A percentile compares a stretch with the other conserved stretches of the same genome.
These are phyloP conservation scores for Auanema sp. DNA, from an alignment of 2,888 invertebrate genomes.

Conservation along the genomic window DNA sequence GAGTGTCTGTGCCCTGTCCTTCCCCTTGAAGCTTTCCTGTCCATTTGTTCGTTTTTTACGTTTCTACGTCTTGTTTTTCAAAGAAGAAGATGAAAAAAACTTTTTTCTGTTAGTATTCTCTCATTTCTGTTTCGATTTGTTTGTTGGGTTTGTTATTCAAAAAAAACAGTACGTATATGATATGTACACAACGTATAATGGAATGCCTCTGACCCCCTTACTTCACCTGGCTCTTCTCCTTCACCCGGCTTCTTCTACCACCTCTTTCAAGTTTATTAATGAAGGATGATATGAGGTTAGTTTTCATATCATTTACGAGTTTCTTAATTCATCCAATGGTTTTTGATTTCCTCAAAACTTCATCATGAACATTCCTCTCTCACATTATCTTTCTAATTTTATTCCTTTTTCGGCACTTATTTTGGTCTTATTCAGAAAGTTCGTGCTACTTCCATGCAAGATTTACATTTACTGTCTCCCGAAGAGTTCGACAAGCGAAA, in stretches of 20 bases:
- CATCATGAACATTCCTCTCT: conserved; percentile 2
- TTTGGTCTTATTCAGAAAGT: conserved; percentile 19
- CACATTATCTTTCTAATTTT: neutral
- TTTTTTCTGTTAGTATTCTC: too few relatives aligned
- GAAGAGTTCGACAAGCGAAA: conserved; percentile 19
- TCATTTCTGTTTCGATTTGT: too few relatives aligned
- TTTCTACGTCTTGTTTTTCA: neutral
- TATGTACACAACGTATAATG: neutral
- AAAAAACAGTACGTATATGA: too few relatives aligned
- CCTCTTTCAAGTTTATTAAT: neutral
- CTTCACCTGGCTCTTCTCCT: neutral
- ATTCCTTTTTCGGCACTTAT: too few relatives aligned
- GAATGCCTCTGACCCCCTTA: neutral
- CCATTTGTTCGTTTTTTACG: conserved; percentile 16
- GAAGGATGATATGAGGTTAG: too few relatives aligned
- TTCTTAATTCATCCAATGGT: neutral
- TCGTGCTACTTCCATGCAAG: conserved; percentile 33
- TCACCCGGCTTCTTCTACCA: conserved; percentile 16
- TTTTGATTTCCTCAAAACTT: too few relatives aligned
- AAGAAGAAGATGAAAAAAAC: neutral
- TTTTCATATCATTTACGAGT: neutral
- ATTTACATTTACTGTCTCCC: conserved; percentile 24
- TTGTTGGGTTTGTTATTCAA: too few relatives aligned
- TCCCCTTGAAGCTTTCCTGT: conserved; percentile 20
- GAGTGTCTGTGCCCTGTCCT: conserved; percentile 23